Conservation (phyloP, 2,888 invertebrate species). For the Pediacus dermestoides region DNA sequence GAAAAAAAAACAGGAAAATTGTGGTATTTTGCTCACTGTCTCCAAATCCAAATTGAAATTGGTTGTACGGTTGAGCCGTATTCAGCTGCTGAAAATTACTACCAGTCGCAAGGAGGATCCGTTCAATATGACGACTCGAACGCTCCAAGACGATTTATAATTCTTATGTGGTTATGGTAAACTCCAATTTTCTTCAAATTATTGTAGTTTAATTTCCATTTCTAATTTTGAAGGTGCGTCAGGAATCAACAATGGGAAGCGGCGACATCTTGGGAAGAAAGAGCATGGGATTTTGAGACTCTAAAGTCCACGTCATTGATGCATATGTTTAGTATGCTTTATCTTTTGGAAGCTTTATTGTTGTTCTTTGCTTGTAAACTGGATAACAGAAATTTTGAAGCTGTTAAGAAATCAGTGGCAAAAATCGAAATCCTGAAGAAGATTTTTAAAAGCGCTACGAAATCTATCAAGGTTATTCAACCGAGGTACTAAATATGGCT, state of each 20-base stretch:
- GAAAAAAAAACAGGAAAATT: slow-evolving; percentile 54
- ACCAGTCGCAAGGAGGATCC: slow-evolving; percentile 54
- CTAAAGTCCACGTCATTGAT: slow-evolving; percentile 17
- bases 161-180: slow-evolving; percentile 61
- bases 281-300: slow-evolving; percentile 43
- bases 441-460: slow-evolving; percentile 33
- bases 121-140: slow-evolving; percentile 50
- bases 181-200: neutral
- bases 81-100: slow-evolving; percentile 51
- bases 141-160: slow-evolving; percentile 55
- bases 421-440: slow-evolving; percentile 40
- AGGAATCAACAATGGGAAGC: slow-evolving; percentile 61
- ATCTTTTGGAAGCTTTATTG: slow-evolving; percentile 56
- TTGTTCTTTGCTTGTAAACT: slow-evolving; percentile 51
- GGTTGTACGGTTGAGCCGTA: slow-evolving; percentile 56
- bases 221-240: slow-evolving; percentile 10
- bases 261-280: slow-evolving; percentile 54
- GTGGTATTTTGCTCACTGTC: slow-evolving; percentile 59
- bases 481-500: slow-evolving; percentile 42
- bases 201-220: slow-evolving; percentile 8
- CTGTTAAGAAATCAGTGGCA: slow-evolving; percentile 31
- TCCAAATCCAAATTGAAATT: slow-evolving; percentile 59
- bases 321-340: slow-evolving; percentile 50
- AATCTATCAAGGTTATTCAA: slow-evolving; percentile 35
- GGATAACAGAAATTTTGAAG: slow-evolving; percentile 37